These are phyloP conservation scores for Ambastaia sidthimunki DNA, from an alignment of 2,797 vertebrate species.

Conservation along the genomic window DNA sequence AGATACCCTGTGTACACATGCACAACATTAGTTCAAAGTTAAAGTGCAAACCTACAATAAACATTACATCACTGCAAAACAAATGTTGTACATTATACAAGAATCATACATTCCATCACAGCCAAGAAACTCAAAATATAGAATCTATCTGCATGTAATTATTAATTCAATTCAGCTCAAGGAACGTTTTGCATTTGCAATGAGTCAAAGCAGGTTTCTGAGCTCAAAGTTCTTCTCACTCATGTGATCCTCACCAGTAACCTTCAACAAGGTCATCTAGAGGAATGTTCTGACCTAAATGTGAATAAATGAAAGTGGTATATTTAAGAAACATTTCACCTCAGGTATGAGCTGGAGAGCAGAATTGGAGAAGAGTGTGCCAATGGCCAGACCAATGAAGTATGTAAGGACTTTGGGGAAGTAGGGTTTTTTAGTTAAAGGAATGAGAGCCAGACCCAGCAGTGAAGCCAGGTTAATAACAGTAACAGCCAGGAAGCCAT, in stretches of 20 bases:
- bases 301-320: neutral
- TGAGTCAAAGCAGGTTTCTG: neutral
- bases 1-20: neutral
- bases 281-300: neutral
- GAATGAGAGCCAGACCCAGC: constrained; percentile 88
- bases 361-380: constrained; percentile 96
- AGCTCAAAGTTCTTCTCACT: neutral
- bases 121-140: neutral
- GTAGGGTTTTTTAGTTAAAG: constrained; percentile 90
- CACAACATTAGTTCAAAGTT: neutral
- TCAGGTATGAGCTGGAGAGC: constrained; percentile 97
- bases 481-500: constrained; percentile 90
- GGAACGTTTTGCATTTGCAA: neutral
- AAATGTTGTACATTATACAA: neutral
- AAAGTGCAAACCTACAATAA: neutral
- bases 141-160: neutral
- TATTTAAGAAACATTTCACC: constrained; percentile 74
- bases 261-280: neutral
- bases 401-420: constrained; percentile 95
- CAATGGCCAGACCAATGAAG: constrained; percentile 94
- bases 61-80: neutral
- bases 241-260: neutral
- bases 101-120: neutral
- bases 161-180: neutral
- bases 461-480: constrained; percentile 93